These are phyloP conservation scores for Dolichallabes microphthalmus DNA, from an alignment of 2,113 vertebrate genomes.

Conservation along the genomic window DNA sequence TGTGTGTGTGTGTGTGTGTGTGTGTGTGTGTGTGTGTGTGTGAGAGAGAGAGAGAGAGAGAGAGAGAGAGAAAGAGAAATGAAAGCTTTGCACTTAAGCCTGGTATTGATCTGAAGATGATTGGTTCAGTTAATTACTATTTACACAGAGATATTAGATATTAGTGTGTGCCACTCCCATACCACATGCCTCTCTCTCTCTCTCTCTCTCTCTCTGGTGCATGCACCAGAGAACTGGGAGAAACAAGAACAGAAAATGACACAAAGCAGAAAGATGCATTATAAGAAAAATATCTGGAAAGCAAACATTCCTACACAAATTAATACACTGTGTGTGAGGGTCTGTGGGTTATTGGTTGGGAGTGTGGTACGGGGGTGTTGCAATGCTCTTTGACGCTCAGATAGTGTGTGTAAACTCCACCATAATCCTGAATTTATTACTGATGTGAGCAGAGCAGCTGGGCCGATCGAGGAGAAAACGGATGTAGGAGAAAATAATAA, in stretches of 20 bases:
- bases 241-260: not conserved
- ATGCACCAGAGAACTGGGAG: not conserved
- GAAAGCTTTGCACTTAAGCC: conserved; percentile 17
- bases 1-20: conserved; percentile 12
- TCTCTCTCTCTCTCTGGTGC: not conserved
- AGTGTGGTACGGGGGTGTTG: not conserved
- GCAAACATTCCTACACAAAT: not conserved
- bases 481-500: conserved; percentile 1
- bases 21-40: not conserved
- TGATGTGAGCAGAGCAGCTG: conserved; percentile 19
- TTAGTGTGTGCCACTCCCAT: not conserved
- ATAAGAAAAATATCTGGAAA: not conserved
- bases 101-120: conserved; percentile 69
- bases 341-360: not conserved
- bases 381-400: not conserved
- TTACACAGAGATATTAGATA: conserved; percentile 72
- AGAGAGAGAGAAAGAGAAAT: not conserved
- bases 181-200: not conserved
- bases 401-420: conserved; percentile 3
- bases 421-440: conserved; percentile 24
- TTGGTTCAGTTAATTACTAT: conserved; percentile 76
- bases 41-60: not conserved
- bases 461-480: not conserved
- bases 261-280: not conserved
- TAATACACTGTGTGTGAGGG: not conserved